Conservation (phyloP, 2,797 vertebrate species). For the Scarus forsteni region DNA sequence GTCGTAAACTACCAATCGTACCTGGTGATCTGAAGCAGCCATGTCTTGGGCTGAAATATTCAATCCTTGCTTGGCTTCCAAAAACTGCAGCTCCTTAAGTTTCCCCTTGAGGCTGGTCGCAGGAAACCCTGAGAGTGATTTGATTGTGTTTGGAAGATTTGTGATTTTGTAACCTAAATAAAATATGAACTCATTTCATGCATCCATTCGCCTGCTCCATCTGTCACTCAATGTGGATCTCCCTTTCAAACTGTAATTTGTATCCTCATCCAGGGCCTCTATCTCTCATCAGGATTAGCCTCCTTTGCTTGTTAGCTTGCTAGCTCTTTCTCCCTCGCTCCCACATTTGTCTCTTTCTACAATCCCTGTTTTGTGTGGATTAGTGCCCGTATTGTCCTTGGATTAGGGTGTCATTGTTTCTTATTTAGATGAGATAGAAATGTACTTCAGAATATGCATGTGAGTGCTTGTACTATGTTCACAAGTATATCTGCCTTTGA, state of each 20-base stretch:
- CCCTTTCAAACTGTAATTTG: slow-evolving; percentile 48
- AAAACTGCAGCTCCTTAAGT: too few species aligned
- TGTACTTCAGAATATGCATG: slow-evolving; percentile 22
- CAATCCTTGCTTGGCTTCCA: too few species aligned
- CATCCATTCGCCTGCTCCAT: not conserved
- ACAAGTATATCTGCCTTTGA: slow-evolving; percentile 26
- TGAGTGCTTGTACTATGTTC: slow-evolving; percentile 4
- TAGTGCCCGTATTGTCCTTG: slow-evolving; percentile 74
- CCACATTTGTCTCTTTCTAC: slow-evolving; percentile 62
- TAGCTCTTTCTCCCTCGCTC: slow-evolving; percentile 41
- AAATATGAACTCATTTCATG: not conserved
- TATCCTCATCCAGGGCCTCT: slow-evolving; percentile 57
- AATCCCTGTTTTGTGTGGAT: slow-evolving; percentile 79
- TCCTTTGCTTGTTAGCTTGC: slow-evolving; percentile 48
- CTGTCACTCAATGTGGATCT: slow-evolving; percentile 1
- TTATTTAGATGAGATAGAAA: slow-evolving; percentile 53
- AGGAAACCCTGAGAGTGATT: too few species aligned
- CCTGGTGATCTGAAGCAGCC: too few species aligned
- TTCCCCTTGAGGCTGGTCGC: too few species aligned
- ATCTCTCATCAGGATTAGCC: slow-evolving; percentile 79
- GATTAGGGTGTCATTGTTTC: slow-evolving; percentile 80
- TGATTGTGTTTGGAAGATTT: too few species aligned
- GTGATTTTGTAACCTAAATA: not conserved
- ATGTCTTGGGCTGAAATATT: too few species aligned
- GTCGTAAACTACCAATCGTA: too few species aligned